Percentiles rank a stretch among this genome's conserved stretches.
These are phyloP conservation scores for Scarus forsteni DNA, from an alignment of 2,797 vertebrate genomes.

Conservation along the genomic window DNA sequence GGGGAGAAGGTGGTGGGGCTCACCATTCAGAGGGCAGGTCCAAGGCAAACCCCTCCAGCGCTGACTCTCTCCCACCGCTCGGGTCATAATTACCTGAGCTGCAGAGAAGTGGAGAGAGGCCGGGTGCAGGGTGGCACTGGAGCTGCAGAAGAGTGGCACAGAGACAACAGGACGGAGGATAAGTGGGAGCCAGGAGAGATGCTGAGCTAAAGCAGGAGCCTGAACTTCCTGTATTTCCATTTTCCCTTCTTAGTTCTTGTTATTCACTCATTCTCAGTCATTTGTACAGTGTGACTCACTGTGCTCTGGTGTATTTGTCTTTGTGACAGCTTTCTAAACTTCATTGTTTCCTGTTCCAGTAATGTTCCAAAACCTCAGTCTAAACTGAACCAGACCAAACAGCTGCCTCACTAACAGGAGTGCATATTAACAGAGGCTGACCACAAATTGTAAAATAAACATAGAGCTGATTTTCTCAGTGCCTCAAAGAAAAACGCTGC, in stretches of 20 bases:
- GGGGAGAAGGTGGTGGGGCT: constrained; percentile 28
- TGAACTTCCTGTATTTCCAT: constrained; percentile 9
- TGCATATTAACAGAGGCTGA: constrained; percentile 55
- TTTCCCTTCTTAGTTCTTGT: constrained; percentile 11
- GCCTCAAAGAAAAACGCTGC: constrained; percentile 53
- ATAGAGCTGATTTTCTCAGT: constrained; percentile 50
- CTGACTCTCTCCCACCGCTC: constrained; percentile 48
- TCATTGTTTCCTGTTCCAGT: constrained; percentile 32
- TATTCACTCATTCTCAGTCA: constrained; percentile 34
- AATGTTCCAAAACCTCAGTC: constrained; percentile 1
- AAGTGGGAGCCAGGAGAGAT: constrained; percentile 42
- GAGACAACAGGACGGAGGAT: constrained; percentile 40
- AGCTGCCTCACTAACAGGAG: constrained; percentile 53
- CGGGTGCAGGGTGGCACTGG: constrained; percentile 44
- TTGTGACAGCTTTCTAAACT: constrained; percentile 52
- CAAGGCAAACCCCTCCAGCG: constrained; percentile 40
- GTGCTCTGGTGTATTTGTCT: constrained; percentile 40
- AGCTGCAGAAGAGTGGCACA: constrained; percentile 41
- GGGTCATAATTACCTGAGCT: constrained; percentile 58
- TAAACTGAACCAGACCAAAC: constrained; percentile 58
- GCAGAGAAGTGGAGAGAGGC: constrained; percentile 49
- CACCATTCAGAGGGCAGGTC: constrained; percentile 49
- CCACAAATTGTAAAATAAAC: constrained; percentile 67
- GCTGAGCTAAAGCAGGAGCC: constrained; percentile 22
- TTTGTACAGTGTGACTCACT: constrained; percentile 30